These are phyloP conservation scores for Drosophila anomelani DNA, from an alignment of 2,888 invertebrate species.

Conservation along the genomic window DNA sequence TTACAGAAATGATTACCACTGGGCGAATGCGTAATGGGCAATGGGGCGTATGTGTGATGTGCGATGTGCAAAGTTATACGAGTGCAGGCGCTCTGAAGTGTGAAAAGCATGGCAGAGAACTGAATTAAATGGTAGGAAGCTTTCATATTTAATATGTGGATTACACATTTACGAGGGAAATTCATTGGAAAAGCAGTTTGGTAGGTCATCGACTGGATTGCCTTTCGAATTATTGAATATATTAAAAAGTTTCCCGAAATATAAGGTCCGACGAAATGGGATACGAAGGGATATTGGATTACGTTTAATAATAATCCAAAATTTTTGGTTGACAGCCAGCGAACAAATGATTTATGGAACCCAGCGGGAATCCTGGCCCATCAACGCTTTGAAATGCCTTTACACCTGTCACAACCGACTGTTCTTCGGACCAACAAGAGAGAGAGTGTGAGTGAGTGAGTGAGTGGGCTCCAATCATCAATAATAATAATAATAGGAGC, in stretches of 20 bases:
- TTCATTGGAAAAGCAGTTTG: conserved; percentile 13
- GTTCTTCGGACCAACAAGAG: conserved; percentile 8
- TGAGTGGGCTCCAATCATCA: conserved; percentile 52
- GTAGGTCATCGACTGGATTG: neutral
- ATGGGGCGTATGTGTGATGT: conserved; percentile 64
- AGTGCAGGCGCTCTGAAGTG: conserved; percentile 40
- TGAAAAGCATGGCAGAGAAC: conserved; percentile 28
- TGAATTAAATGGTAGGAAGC: conserved; percentile 40
- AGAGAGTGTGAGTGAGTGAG: neutral
- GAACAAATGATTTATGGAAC: conserved; percentile 32
- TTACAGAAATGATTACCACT: conserved; percentile 73
- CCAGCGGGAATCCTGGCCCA: neutral
- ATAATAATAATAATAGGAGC: conserved; percentile 51
- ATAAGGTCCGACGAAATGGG: neutral
- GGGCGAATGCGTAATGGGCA: conserved; percentile 71
- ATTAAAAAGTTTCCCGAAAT: neutral
- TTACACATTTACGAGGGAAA: conserved; percentile 18
- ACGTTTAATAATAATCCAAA: neutral
- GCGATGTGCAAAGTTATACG: conserved; percentile 42
- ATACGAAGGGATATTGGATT: conserved; percentile 11
- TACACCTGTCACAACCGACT: conserved; percentile 62
- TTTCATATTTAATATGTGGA: conserved; percentile 26
- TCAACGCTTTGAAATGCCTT: conserved; percentile 39
- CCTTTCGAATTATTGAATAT: conserved; percentile 8
- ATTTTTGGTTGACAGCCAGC: neutral